Base-by-base conservation (phyloP, 2,113 vertebrate species). In the Alectura lathami region DNA sequence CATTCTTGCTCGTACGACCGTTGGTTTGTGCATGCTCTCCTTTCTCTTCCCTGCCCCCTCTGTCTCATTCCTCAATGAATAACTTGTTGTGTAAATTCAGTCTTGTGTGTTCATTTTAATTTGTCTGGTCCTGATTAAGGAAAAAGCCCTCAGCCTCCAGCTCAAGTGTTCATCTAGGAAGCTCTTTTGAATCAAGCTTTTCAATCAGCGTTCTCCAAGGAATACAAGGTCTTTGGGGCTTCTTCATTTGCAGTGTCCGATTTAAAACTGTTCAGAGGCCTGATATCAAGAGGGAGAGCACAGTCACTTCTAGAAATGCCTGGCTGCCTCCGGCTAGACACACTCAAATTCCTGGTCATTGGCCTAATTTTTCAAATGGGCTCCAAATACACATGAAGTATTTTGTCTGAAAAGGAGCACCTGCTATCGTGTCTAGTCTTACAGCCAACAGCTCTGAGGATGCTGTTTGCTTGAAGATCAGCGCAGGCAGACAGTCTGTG, bases 51-150 rank as follows among this genome's bases (percentile, higher is more conserved):
- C 81, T 63, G 5, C 50, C 83, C 66, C 7, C 22, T 17, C 74
- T 66, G 38, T 38, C 78, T 74, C 29, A 82, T 67, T 63, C 54
- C 60, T 78, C 87, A 76, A 91, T 95, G 91, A 97, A 95, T 89
- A 76, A 70, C 67, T 96, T 94, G 72, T 93, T 93, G 91, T 93
- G 50, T 69, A 91, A 89, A 94, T 92, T 69, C 93, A 94, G 59
- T 93, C 84, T 95, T 87, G 84, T 95, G 87, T 95, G 91, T 91
- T 95, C 86, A 67, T 97, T 96, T 94, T 94, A 84, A 94, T 96
- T 91, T 89, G 76, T 59, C 83, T 84, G 74, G 42, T 80, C 63
- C 75, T 59, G 81, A 89, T 92, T 75, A 85, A 82, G 54, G 62
- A 51, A n/a, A 83, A 77, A 88, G 13, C 85, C 50, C 68, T 88